Evolutionary conservation across 2,888 invertebrate species (phyloP), one percentile per base, ranked within the genome.

Genomic region (Sabatieria punctata): DNA sequence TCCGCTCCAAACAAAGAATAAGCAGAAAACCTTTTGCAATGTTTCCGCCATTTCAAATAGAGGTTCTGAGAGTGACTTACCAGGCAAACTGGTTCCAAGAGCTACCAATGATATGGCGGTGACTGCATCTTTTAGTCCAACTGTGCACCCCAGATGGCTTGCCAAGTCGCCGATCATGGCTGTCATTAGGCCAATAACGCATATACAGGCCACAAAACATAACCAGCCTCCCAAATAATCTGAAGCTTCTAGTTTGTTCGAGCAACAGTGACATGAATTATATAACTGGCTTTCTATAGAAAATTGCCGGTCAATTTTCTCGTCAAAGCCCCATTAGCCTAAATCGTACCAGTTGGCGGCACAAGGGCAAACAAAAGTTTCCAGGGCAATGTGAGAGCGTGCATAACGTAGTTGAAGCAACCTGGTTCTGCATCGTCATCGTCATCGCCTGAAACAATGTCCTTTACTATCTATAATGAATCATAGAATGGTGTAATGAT

Each of bases 61-160:
- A n/a, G n/a, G 11, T 15, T 11, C 8, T 11, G 30, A 48, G 24
- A 23, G n/a, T 47, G 25, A 8, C 63, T 56, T 69, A 88, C 89
- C 89, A 72, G 97, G 97, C 71, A 97, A 82, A 72, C 89, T 91
- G 52, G 97, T 97, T 57, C 97, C 97, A 53, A 97, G 75, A 13
- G 97, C 97, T 21, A 97, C 95, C 66, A 97, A 88, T 37, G 86
- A 80, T 60, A 97, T 86, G 57, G 97, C 95, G 41, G 95, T 97
- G 54, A 97, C 88, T 4, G 88, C 79, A 69, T 97, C 95, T 71
- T 84, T 82, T 60, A 97, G 79, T 55, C 91, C 91, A 46, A 93
- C 75, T 4, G 89, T 91, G 69, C 93, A 93, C 54, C 97, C 97
- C 66, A 97, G 93, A 71, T 88, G 85, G 1, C 89, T 83, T 2